These are phyloP conservation scores for Mactra quadrangularis DNA, from an alignment of 1,140 invertebrate genomes.

Conservation along the genomic window DNA sequence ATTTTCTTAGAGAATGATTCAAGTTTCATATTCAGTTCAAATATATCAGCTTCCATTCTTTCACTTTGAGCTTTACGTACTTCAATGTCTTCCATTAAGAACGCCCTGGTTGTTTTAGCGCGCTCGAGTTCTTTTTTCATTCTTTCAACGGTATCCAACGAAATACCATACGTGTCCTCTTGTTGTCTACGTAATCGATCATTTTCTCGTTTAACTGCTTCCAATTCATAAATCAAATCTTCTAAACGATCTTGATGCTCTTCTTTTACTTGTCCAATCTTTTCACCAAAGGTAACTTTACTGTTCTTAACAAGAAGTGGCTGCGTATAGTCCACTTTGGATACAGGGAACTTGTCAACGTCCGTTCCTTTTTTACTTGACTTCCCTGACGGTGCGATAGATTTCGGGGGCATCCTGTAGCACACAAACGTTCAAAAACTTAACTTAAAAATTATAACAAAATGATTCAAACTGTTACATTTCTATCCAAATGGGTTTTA, in stretches of 20 bases:
- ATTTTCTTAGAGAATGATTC: slow-evolving; percentile 62
- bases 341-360: slow-evolving; percentile 26
- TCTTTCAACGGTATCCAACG: slow-evolving; percentile 59
- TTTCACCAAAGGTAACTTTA: slow-evolving; percentile 58
- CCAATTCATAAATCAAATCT: slow-evolving; percentile 59
- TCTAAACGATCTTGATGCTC: slow-evolving; percentile 55
- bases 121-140: slow-evolving; percentile 65
- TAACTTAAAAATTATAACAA: no score
- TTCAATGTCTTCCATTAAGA: slow-evolving; percentile 64
- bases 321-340: slow-evolving; percentile 54
- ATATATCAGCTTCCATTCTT: slow-evolving; percentile 60
- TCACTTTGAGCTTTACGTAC: slow-evolving; percentile 55
- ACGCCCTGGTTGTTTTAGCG: slow-evolving; percentile 59
- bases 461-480: no score
- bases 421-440: neutral
- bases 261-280: slow-evolving; percentile 39
- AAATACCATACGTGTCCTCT: slow-evolving; percentile 53
- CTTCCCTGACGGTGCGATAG: neutral
- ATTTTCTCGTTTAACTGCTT: slow-evolving; percentile 63
- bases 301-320: slow-evolving; percentile 53
- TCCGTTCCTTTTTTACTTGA: slow-evolving; percentile 20
- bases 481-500: no score
- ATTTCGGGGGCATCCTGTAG: neutral
- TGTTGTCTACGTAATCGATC: slow-evolving; percentile 57
- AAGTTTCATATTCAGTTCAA: slow-evolving; percentile 67